Conservation (phyloP, 2,888 invertebrate species). For the Argyra leucocephala region DNA sequence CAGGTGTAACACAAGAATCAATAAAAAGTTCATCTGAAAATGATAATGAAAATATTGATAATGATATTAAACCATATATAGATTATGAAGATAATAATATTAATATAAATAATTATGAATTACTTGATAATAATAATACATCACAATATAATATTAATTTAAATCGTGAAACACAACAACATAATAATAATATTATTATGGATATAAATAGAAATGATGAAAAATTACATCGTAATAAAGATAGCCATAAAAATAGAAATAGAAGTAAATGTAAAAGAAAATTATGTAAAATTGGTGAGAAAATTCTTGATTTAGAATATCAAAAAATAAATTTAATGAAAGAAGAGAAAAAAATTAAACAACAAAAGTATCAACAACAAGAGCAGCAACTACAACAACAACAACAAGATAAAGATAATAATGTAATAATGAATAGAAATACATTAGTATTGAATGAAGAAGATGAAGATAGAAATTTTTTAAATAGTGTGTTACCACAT, state of each 20-base stretch:
- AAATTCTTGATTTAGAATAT: background rate
- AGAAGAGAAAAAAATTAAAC: background rate
- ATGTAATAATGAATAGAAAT: no score
- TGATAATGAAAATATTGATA: background rate
- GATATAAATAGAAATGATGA: background rate
- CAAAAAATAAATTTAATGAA: background rate
- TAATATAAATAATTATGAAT: no score
- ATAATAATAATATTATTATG: background rate
- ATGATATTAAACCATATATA: background rate
- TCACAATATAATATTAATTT: no score
- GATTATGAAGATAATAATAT: no score
- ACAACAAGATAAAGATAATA: background rate
- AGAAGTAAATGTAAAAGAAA: no score
- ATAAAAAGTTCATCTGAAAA: background rate
- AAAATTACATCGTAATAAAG: background rate
- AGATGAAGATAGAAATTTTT: conserved; percentile 1
- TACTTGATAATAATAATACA: no score
- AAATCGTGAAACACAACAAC: background rate
- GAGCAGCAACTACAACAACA: no score
- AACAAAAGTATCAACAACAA: background rate
- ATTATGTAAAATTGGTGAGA: background rate
- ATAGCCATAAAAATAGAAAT: no score
- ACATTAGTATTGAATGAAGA: background rate
- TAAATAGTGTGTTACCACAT: background rate
- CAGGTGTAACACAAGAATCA: background rate